Evolutionary conservation across 2,888 invertebrate species (phyloP).

Genomic region (Horisme vitalbata): DNA sequence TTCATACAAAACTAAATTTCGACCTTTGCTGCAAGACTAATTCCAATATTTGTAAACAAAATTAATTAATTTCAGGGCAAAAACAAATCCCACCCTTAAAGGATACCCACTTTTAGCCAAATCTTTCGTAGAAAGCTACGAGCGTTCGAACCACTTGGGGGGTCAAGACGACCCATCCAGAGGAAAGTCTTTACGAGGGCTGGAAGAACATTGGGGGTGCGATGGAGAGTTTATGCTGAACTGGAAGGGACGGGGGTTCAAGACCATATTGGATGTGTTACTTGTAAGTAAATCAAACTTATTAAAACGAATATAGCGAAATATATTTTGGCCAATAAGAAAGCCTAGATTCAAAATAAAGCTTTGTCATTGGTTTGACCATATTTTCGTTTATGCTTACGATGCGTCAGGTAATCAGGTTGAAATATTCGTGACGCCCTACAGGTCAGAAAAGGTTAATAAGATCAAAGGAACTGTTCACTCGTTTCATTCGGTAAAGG

Average conservation of each 20-base stretch:
- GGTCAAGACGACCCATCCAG: constrained; percentile 78
- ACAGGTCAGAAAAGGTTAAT: too few species aligned
- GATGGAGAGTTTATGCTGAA: constrained; percentile 87
- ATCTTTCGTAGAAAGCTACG: constrained; percentile 84
- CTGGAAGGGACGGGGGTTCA: constrained; percentile 89
- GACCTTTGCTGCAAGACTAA: too few species aligned
- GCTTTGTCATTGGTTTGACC: too few species aligned
- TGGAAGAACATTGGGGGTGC: constrained; percentile 85
- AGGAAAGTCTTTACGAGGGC: constrained; percentile 84
- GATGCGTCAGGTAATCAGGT: too few species aligned
- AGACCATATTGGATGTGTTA: constrained; percentile 86
- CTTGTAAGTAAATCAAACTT: constrained; percentile 74
- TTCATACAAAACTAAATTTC: too few species aligned
- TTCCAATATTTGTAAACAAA: background rate
- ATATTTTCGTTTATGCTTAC: too few species aligned
- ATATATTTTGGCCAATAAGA: too few species aligned
- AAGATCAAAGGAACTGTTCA: too few species aligned
- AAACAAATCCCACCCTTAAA: constrained; percentile 48
- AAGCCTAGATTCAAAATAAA: too few species aligned
- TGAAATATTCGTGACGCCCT: too few species aligned
- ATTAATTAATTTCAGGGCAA: constrained; percentile 47
- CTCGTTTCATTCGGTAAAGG: too few species aligned
- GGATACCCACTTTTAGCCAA: constrained; percentile 61
- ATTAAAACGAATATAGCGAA: background rate
- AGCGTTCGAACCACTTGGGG: constrained; percentile 84